phyloP scores from a whole-genome alignment of 53 echinoderm and acorn worm genomes.

The Luidia sarsii region DNA sequence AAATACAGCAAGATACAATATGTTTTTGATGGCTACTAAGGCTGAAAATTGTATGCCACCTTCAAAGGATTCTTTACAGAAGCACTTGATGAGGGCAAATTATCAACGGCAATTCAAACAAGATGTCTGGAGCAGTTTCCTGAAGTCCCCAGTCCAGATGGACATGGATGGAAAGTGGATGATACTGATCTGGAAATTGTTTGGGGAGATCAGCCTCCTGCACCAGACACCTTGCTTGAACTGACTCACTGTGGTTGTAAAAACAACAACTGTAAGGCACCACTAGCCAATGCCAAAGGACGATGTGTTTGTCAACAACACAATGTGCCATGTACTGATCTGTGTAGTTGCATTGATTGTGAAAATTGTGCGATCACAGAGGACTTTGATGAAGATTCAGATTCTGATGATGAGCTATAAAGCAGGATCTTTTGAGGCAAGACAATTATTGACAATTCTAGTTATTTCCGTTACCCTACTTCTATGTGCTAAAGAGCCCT shows the following conservation, averaged over 20 bases:
- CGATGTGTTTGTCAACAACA: slow-evolving; percentile 22
- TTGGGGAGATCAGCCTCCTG: slow-evolving; percentile 53
- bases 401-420: too few relatives aligned
- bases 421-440: too few relatives aligned
- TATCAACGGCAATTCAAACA: slow-evolving; percentile 60
- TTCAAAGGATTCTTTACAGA: slow-evolving; percentile 58
- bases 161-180: slow-evolving; percentile 51
- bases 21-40: slow-evolving; percentile 43
- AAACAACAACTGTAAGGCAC: slow-evolving; percentile 26
- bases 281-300: slow-evolving; percentile 24
- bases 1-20: slow-evolving; percentile 33
- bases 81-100: slow-evolving; percentile 65
- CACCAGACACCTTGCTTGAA: slow-evolving; percentile 48
- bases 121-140: slow-evolving; percentile 32
- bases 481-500: too few relatives aligned
- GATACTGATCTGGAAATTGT: slow-evolving; percentile 15
- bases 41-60: slow-evolving; percentile 62
- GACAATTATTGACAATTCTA: too few relatives aligned
- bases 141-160: slow-evolving; percentile 31
- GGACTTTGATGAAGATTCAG: too few relatives aligned
- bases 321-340: slow-evolving; percentile 36
- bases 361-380: slow-evolving; percentile 21
- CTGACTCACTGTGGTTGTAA: slow-evolving; percentile 31
- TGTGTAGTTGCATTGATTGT: slow-evolving; percentile 35
- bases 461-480: too few relatives aligned